Conservation (phyloP, 2,797 vertebrate genomes). For the Danio jaintianensis region DNA sequence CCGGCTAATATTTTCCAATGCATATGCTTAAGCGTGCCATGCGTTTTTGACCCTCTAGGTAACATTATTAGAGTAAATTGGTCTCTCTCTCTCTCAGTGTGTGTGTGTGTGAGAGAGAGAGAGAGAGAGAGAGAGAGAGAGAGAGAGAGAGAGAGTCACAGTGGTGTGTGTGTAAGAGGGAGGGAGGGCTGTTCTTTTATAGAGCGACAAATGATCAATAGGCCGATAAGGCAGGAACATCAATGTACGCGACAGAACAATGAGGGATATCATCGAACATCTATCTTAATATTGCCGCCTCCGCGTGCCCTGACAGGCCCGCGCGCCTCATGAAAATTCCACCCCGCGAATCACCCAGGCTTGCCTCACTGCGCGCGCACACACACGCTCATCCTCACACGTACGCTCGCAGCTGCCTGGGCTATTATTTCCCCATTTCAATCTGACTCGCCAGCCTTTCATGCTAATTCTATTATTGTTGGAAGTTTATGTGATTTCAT, state of each 20-base stretch:
- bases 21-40: slow-evolving; percentile 93
- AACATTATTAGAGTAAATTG: slow-evolving; percentile 95
- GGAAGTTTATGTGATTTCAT: slow-evolving; percentile 95
- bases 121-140: neutral
- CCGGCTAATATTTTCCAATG: slow-evolving; percentile 84
- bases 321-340: slow-evolving; percentile 97
- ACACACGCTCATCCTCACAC: slow-evolving; percentile 85
- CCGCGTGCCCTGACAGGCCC: slow-evolving; percentile 96
- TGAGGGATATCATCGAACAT: slow-evolving; percentile 95
- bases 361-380: slow-evolving; percentile 85
- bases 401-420: slow-evolving; percentile 89
- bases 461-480: slow-evolving; percentile 97
- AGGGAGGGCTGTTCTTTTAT: slow-evolving; percentile 92
- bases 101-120: neutral
- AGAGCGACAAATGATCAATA: slow-evolving; percentile 99
- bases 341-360: slow-evolving; percentile 87
- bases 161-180: neutral
- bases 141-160: neutral
- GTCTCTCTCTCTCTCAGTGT: neutral
- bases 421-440: slow-evolving; percentile 94
- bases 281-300: slow-evolving; percentile 99
- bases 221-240: slow-evolving; percentile 99
- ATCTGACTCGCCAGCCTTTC: slow-evolving; percentile 98
- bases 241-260: slow-evolving; percentile 99
- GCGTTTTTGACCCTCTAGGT: slow-evolving; percentile 83